These are phyloP conservation scores for Helicoverpa armigera DNA, from an alignment of 1,140 invertebrate genomes.

Conservation along the genomic window DNA sequence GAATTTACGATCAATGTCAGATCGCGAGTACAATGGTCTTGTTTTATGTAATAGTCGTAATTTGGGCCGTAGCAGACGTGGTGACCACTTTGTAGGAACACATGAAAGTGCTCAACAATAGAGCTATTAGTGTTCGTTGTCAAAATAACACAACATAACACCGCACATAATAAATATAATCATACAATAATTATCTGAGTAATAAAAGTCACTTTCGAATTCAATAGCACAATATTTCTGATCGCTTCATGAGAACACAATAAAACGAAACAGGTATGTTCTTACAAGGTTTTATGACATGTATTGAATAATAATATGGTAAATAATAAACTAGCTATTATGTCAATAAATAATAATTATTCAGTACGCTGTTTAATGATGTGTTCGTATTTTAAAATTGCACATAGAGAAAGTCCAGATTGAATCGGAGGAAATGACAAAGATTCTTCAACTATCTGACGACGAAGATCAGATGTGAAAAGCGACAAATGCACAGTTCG, in stretches of 20 bases:
- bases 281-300: background rate
- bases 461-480: conserved; percentile 39
- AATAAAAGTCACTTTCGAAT: conserved; percentile 26
- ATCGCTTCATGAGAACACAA: background rate
- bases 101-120: conserved; percentile 51
- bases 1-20: conserved; percentile 52
- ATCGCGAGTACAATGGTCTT: conserved; percentile 40
- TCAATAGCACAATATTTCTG: background rate
- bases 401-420: conserved; percentile 13
- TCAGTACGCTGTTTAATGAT: background rate
- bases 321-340: background rate
- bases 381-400: conserved; percentile 7
- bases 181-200: conserved; percentile 11
- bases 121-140: conserved; percentile 43
- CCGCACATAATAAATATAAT: conserved; percentile 3
- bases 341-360: conserved; percentile 9
- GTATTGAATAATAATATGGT: background rate
- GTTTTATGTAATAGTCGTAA: conserved; percentile 47
- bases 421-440: conserved; percentile 38
- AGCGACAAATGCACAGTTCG: conserved; percentile 30
- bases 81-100: background rate
- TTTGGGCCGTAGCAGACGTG: conserved; percentile 13
- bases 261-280: background rate
- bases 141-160: conserved; percentile 49
- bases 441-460: conserved; percentile 38